Conservation (phyloP, 2,888 invertebrate species). For the Cinara cedri region DNA sequence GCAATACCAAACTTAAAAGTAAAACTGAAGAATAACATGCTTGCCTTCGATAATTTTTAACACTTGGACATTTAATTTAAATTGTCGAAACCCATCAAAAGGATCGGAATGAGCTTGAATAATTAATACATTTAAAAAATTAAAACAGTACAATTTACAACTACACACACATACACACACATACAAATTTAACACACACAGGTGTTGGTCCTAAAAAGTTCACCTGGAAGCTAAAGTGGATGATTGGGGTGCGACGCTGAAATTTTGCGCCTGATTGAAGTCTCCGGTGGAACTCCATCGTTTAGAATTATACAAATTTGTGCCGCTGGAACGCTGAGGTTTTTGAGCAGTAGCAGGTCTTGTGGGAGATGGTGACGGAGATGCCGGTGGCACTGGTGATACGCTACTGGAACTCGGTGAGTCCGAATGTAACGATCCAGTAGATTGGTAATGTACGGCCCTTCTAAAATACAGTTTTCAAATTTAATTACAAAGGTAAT, state of each 20-base stretch:
- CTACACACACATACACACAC: not conserved
- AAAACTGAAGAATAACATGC: too few relatives aligned
- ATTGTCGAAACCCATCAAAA: too few relatives aligned
- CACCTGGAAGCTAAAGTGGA: constrained; percentile 57
- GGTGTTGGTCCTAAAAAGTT: constrained; percentile 56
- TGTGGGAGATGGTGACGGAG: constrained; percentile 63
- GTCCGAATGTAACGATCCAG: constrained; percentile 77
- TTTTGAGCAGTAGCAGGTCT: constrained; percentile 59
- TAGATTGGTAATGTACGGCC: constrained; percentile 82
- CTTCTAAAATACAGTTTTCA: constrained; percentile 66
- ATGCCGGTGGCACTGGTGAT: constrained; percentile 75
- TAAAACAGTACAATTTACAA: too few relatives aligned
- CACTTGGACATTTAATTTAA: too few relatives aligned
- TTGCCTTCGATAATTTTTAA: too few relatives aligned
- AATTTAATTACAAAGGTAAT: not conserved
- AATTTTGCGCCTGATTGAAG: constrained; percentile 68
- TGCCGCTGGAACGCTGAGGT: constrained; percentile 59
- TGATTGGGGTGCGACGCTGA: constrained; percentile 52
- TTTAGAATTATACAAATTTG: constrained; percentile 69
- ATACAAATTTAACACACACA: not conserved
- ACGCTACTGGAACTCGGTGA: constrained; percentile 79
- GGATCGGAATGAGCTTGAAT: too few relatives aligned
- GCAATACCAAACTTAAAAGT: too few relatives aligned
- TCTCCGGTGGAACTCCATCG: constrained; percentile 85
- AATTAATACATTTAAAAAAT: too few relatives aligned